Evolutionary conservation across 2,797 vertebrate species (phyloP), one percentile per base, ranked within the genome.

Genomic region (Sibirionetta formosa): DNA sequence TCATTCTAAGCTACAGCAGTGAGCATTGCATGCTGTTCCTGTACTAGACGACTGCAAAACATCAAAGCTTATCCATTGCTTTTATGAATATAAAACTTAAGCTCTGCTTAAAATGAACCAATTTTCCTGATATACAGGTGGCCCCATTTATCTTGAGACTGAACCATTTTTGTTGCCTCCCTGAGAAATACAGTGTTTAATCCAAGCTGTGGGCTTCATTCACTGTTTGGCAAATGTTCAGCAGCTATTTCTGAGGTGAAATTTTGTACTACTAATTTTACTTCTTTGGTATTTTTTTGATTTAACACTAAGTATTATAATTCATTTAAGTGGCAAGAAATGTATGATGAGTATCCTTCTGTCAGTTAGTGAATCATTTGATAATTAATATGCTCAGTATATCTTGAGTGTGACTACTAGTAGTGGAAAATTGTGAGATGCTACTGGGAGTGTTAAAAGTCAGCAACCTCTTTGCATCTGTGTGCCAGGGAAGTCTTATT

Each of bases 391-490:
- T 38, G 23, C 19, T 87, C 3, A 5, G 16, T 36, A 4, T 68
- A 75, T 73, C 57, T 63, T 58, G 57, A 83, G 35, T 78, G 48
- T 60, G 56, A 48, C 24, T 85, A 16, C 13, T 1, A 11, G 1
- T 5, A 76, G 31, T 78, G 50, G 82, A 93, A 91, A 58, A 38
- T 77, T 81, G 35, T 44, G 68, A 53, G 31, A 18, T 60, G 31
- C 3, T 7, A 35, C 70, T 79, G 54, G 38, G 27, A 71, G 17
- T 75, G 48, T 92, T 71, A 78, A 86, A 71, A 56, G 24, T 54
- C 0, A 0, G 70, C 54, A 75, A 7, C 56, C 24, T n/a, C 18
- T 40, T 50, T 54, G 40, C 27, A 42, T 9, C 2, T 4, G 4
- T 66, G 27, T 76, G 65, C 57, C 51, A 0, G 2, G 24, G 46